Evolutionary conservation across 2,113 vertebrate genomes (phyloP), one percentile per base, ranked within the genome.

Genomic region (Prinia subflava): DNA sequence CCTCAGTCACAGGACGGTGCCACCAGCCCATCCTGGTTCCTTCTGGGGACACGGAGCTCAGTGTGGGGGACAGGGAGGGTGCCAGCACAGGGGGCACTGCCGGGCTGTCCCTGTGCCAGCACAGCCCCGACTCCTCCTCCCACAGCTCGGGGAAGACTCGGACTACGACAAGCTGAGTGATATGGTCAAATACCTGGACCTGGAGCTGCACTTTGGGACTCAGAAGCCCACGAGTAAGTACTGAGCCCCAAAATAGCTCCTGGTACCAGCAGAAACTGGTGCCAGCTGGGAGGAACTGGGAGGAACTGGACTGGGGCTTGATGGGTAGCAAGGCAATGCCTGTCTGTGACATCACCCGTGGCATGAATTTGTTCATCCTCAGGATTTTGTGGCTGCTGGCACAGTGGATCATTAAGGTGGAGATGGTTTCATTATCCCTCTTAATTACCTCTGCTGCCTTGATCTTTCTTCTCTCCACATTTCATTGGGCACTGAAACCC

Each of bases 171-270:
- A 99, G 81, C 97, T 99, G 93, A 99, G 99, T 9, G 99, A 99
- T 84, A 99, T 99, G 99, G 99, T 99, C 96, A 99, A 99, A 82
- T 99, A 99, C 97, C 98, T 99, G 6, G 99, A 99, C 94, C 97
- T 99, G 97, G 99, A 99, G 96, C 98, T 99, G 96, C 99, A 99
- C 97, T 99, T 99, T 3, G 99, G 99, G 57, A 99, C 99, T 17
- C 99, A 99, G 97, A 99, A 99, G 80, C 98, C 96, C 84, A 87
- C 98, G 0, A 97, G 99, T 99, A 97, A 99, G 99, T 99, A 27
- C 33, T 35, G 80, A 84, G 42, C 47, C 28, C 41, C 47, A 50
- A 12, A 88, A 22, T 3, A 6, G 22, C 22, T 77, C 67, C n/a
- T 70, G 77, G 30, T 6, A 6, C 33, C 3, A 15, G 15, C 13